Base-by-base conservation (phyloP, 1,140 invertebrate genomes). In the Nephila pilipes region DNA sequence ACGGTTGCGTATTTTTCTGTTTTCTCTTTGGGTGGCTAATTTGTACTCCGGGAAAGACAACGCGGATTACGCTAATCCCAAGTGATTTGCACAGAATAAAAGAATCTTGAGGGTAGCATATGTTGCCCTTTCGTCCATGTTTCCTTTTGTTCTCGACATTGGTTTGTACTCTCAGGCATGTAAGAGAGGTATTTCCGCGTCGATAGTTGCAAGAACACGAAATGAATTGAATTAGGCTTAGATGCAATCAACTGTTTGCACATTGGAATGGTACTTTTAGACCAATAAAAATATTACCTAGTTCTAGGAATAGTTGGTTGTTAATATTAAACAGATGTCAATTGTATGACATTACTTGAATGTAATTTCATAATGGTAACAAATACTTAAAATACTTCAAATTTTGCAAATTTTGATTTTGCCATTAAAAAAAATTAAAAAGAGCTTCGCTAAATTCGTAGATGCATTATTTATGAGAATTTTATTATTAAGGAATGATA, bases 41-140 rank as follows among this genome's bases (percentile, higher is more conserved):
- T 75, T 75, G 65, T 32, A 75, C 65, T 25, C 29, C 14, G 16
- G 65, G 65, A 75, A 75, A 75, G 25, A 75, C 25, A 75, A 75
- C 65, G 32, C 16, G 65, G 65, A 75, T 75, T 75, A 75, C 65
- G 65, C 65, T 75, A 32, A 69, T 75, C 65, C 65, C 65, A 75
- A 75, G 65, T 75, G 65, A 75, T 75, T 75, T 75, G 10, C 25
- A 75, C 65, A 75, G 25, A 75, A 75, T 75, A 75, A 75, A 75
- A 75, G 25, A 75, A 75, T 75, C 65, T 25, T 75, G 16, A 32
- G 65, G 12, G 29, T 18, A 75, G 25, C 25, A 32, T 75, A 32
- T 75, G 25, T 32, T 75, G 29, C 12, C 32, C 25, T 16, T 32
- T 14, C 14, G 25, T 36, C 25, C 29, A 75, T 25, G 32, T 29